Base-by-base conservation (phyloP, 2,113 vertebrate genomes). In the Emydura subglobosa region DNA sequence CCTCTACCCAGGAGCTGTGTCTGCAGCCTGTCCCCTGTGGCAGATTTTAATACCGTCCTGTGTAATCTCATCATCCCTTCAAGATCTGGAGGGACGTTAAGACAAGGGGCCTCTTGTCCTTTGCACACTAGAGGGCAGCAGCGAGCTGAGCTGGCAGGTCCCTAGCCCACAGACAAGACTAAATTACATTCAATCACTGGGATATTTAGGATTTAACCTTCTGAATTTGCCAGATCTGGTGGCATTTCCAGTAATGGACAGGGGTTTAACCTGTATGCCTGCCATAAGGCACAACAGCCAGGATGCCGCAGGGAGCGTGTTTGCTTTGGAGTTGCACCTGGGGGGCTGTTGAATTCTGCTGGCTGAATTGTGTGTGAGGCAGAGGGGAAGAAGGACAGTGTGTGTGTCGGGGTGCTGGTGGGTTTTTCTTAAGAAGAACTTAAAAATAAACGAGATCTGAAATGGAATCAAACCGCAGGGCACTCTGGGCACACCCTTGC, bases 51-150 rank as follows among this genome's bases (percentile, higher is more conserved):
- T 39, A 57, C 24, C 6, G 31, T 29, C 61, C 61, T 31, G 31
- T n/a, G 14, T n/a, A 79, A 79, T n/a, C 49, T 21, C n/a, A 50
- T 34, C 79, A 3, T 31, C 82, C 54, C 55, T 59, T 27, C 82
- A 10, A 55, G 27, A 11, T 82, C 53, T 47, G 42, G 1, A 8
- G 94, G 95, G 83, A 93, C 59, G 42, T 12, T 95, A 42, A 84
- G 79, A 82, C 5, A 0, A 83, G n/a, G 72, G 31, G 82, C 91
- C 91, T 31, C 55, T 61, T 44, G 53, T 51, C 88, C 96, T n/a
- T 0, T 74, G 53, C 94, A 86, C 95, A 17, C 97, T 88, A 97
- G 98, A 97, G 98, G 98, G 98, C 97, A 98, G 97, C 96, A 97
- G 79, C 91, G 89, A 94, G 39, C 95, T 92, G 80, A 82, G 82